phyloP scores from a whole-genome alignment of 1,140 invertebrate species.

The Cherax quadricarinatus region DNA sequence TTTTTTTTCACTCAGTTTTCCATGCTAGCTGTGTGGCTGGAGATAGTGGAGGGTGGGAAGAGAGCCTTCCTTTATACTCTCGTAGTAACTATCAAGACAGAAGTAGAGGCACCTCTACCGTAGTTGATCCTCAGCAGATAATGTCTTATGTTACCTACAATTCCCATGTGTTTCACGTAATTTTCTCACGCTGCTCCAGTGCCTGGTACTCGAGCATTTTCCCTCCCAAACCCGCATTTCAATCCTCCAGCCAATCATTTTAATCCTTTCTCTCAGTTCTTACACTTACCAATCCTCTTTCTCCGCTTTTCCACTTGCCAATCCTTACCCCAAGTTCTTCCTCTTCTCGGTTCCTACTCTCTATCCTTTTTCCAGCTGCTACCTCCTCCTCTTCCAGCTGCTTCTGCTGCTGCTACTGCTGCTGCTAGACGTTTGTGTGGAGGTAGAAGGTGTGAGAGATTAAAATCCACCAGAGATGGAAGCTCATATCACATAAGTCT shows the following conservation, averaged over 20 bases:
- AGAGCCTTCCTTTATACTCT: too few relatives aligned
- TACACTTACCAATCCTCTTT: background rate
- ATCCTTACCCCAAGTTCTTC: background rate
- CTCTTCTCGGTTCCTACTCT: background rate
- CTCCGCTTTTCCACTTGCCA: background rate
- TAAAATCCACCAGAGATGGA: constrained; percentile 31
- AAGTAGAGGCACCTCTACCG: too few relatives aligned
- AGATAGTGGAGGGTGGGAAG: too few relatives aligned
- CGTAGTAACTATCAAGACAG: too few relatives aligned
- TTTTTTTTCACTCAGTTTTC: too few relatives aligned
- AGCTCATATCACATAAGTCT: constrained; percentile 16
- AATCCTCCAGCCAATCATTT: background rate
- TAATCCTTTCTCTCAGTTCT: background rate
- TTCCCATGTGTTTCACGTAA: too few relatives aligned
- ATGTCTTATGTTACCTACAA: too few relatives aligned
- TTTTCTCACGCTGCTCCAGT: too few relatives aligned
- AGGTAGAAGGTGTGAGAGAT: constrained; percentile 18
- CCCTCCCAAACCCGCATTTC: too few relatives aligned
- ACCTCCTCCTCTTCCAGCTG: background rate
- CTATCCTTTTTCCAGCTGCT: background rate
- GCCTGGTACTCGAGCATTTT: too few relatives aligned
- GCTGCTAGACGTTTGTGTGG: background rate
- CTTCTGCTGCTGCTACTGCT: background rate
- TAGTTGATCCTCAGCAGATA: too few relatives aligned
- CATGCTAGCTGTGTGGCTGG: too few relatives aligned